Evolutionary conservation across 2,113 vertebrate species (phyloP).

Genomic region (Archocentrus centrarchus): DNA sequence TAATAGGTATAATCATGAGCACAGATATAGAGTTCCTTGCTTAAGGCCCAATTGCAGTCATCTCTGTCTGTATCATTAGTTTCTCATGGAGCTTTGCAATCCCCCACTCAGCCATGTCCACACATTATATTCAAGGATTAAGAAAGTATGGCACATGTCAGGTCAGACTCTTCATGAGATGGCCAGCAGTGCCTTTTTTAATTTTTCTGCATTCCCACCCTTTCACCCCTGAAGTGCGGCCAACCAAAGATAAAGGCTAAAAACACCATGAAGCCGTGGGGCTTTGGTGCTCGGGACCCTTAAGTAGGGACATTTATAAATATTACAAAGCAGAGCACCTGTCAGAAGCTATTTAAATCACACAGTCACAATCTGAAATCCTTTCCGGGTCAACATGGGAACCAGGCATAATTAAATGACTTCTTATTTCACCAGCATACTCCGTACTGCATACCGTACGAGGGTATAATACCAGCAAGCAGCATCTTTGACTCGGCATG

Average conservation of each 20-base stretch:
- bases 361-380: constrained; percentile 39
- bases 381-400: constrained; percentile 59
- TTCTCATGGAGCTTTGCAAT: constrained; percentile 5
- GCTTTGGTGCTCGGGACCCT: constrained; percentile 59
- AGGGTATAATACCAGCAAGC: constrained; percentile 11
- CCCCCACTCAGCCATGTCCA: background rate
- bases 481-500: background rate
- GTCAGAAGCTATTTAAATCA: constrained; percentile 72
- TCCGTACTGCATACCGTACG: background rate
- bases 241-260: constrained; percentile 58
- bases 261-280: constrained; percentile 49
- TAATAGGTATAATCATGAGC: background rate
- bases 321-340: constrained; percentile 76
- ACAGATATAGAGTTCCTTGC: background rate
- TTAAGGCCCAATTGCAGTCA: background rate
- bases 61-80: background rate
- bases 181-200: constrained; percentile 40
- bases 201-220: constrained; percentile 31
- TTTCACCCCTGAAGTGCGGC: constrained; percentile 36
- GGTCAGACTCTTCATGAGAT: constrained; percentile 50
- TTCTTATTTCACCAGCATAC: constrained; percentile 5
- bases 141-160: constrained; percentile 51
- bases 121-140: constrained; percentile 22
- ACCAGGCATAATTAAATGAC: constrained; percentile 43
- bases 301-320: constrained; percentile 79